These are phyloP conservation scores for Quadroppia sp. DNA, from an alignment of 2,888 invertebrate genomes.

Conservation along the genomic window DNA sequence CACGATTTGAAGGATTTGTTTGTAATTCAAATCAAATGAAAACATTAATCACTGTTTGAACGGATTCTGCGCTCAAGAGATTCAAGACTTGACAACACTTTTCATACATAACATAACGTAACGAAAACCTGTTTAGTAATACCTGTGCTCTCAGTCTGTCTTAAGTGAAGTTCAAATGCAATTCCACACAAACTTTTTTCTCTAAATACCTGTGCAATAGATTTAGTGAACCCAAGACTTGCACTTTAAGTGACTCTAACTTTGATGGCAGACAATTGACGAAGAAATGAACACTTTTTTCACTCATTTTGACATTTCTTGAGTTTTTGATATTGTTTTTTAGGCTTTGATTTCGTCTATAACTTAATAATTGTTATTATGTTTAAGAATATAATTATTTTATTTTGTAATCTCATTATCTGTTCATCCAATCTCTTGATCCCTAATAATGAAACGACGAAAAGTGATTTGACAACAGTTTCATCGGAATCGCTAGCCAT, in stretches of 20 bases:
- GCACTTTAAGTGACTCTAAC: background rate
- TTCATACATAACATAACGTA: background rate
- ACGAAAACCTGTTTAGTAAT: conserved; percentile 18
- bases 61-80: background rate
- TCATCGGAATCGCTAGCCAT: background rate
- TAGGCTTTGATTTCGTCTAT: background rate
- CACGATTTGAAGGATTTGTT: background rate
- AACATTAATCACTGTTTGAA: background rate
- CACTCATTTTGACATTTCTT: background rate
- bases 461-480: background rate
- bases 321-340: background rate
- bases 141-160: background rate
- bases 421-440: background rate
- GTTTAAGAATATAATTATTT: background rate
- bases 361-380: background rate
- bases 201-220: background rate
- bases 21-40: background rate
- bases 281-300: background rate
- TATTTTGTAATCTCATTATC: background rate
- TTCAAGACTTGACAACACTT: background rate
- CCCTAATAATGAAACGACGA: background rate
- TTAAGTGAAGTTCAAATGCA: background rate
- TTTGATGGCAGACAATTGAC: background rate
- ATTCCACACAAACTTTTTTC: background rate
- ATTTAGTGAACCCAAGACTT: background rate